A percentile compares a stretch with the other conserved stretches of the same genome.
Evolutionary conservation across 2,888 invertebrate species (phyloP).

Genomic region (Sicus ferrugineus): DNA sequence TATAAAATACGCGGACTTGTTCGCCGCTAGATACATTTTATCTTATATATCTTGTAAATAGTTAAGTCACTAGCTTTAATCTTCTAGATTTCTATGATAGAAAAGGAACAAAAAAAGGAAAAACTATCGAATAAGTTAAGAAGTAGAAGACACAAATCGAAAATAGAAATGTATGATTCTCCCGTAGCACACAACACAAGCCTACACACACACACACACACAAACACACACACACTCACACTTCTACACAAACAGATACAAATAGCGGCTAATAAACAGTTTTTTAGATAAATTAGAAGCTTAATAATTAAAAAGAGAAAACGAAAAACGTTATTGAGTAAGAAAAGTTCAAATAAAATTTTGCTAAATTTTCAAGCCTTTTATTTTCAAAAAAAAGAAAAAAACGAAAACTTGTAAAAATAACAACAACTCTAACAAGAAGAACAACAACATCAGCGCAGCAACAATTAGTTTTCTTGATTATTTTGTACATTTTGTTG

Average conservation of each 20-base stretch:
- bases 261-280: slow-evolving; percentile 24
- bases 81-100: slow-evolving; percentile 57
- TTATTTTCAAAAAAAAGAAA: slow-evolving; percentile 35
- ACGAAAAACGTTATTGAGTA: slow-evolving; percentile 21
- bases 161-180: slow-evolving; percentile 32
- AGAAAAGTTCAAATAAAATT: slow-evolving; percentile 28
- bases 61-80: slow-evolving; percentile 64
- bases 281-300: slow-evolving; percentile 18
- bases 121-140: slow-evolving; percentile 32
- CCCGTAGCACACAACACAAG: slow-evolving; percentile 3
- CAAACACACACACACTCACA: not conserved
- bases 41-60: slow-evolving; percentile 56
- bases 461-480: slow-evolving; percentile 16
- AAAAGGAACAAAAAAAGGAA: slow-evolving; percentile 29
- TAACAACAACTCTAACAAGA: slow-evolving; percentile 6
- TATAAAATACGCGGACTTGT: slow-evolving; percentile 32
- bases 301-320: slow-evolving; percentile 36
- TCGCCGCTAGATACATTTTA: slow-evolving; percentile 38
- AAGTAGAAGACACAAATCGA: slow-evolving; percentile 23
- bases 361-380: slow-evolving; percentile 5
- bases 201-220: slow-evolving; percentile 25
- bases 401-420: slow-evolving; percentile 21
- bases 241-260: slow-evolving; percentile 22
- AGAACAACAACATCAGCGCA: slow-evolving; percentile 13
- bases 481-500: slow-evolving; percentile 10